Percentiles rank a stretch among this genome's conserved stretches.
Conservation (phyloP, 2,797 vertebrate species). For the Sebastes vulpes region DNA sequence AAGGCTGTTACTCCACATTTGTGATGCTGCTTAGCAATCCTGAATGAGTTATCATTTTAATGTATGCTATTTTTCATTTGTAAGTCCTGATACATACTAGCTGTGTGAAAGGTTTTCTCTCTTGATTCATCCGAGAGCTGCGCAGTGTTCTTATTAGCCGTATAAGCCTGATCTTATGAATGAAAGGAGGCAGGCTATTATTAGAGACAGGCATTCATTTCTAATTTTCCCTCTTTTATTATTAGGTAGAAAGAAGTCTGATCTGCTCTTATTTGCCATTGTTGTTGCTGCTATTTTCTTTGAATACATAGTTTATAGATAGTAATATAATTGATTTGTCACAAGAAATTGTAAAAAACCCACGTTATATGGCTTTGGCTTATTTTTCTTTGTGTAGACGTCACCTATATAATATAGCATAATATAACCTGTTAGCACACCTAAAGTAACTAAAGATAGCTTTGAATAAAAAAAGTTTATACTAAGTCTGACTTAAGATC, state of each 20-base stretch:
- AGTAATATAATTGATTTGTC: neutral
- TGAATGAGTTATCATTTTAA: constrained; percentile 7
- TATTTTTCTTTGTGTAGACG: too few species aligned
- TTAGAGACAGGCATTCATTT: neutral
- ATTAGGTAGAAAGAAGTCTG: neutral
- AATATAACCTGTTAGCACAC: too few species aligned
- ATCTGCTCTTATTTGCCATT: neutral
- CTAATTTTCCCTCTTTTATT: neutral
- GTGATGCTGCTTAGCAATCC: constrained; percentile 2
- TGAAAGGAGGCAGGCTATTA: neutral
- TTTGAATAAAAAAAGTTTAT: too few species aligned
- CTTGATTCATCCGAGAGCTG: neutral
- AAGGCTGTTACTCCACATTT: constrained; percentile 4
- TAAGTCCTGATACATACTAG: neutral
- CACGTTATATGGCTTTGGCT: too few species aligned
- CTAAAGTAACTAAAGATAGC: too few species aligned
- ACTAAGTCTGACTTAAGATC: too few species aligned
- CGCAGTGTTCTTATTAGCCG: neutral
- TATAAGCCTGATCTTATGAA: neutral
- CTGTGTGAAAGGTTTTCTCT: neutral
- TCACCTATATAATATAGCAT: too few species aligned
- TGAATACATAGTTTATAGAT: neutral
- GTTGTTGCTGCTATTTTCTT: neutral
- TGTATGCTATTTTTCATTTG: neutral
- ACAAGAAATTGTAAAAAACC: too few species aligned